A percentile compares a stretch with the other conserved stretches of the same genome.
These are phyloP conservation scores for Diorhabda sublineata DNA, from an alignment of 1,140 invertebrate species.

Conservation along the genomic window DNA sequence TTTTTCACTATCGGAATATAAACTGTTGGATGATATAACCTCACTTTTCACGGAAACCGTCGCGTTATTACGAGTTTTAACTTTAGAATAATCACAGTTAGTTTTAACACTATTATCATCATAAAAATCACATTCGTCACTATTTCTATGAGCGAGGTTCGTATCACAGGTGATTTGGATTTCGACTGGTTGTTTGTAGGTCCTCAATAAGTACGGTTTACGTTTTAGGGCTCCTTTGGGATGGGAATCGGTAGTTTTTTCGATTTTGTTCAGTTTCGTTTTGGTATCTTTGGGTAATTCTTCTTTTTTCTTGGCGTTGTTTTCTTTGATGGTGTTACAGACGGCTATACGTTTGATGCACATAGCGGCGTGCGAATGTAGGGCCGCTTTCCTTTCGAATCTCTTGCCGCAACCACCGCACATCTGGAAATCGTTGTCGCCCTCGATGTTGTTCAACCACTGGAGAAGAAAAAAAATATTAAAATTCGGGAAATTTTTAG, in stretches of 20 bases:
- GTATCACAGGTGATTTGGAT: neutral
- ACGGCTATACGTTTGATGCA: conserved; percentile 45
- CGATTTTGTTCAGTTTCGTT: conserved; percentile 21
- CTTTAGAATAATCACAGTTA: no score
- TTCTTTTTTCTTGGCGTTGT: conserved; percentile 31
- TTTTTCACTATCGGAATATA: no score
- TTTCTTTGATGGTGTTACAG: conserved; percentile 38
- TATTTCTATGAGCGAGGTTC: neutral
- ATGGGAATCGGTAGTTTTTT: conserved; percentile 22
- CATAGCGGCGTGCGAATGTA: conserved; percentile 59
- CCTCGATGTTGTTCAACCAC: conserved; percentile 58
- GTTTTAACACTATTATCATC: no score
- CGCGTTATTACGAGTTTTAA: no score
- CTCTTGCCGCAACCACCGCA: conserved; percentile 64
- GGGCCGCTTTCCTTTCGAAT: conserved; percentile 63
- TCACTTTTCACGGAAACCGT: no score
- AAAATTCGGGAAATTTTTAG: no score
- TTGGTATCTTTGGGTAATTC: conserved; percentile 18
- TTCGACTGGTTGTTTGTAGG: conserved; percentile 10
- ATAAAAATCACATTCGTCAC: neutral
- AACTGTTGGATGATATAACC: no score
- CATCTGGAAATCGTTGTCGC: conserved; percentile 53
- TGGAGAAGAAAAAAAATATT: conserved; percentile 42
- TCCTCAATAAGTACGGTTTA: conserved; percentile 25
- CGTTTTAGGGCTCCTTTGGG: conserved; percentile 33